Evolutionary conservation across 2,888 invertebrate species (phyloP).

Genomic region (Lamellibrachia satsuma): DNA sequence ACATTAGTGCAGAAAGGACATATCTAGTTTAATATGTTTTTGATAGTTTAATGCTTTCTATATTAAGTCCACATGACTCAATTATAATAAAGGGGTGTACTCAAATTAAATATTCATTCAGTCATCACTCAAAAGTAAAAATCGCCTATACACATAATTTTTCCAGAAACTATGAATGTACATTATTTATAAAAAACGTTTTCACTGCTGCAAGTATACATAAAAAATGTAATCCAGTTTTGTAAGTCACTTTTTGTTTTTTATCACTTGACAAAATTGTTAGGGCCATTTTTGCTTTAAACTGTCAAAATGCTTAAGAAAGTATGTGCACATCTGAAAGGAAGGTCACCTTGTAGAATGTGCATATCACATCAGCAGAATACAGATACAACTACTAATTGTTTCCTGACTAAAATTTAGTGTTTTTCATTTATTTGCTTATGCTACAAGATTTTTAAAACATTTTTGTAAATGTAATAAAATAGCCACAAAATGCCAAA

Average conservation of each 20-base stretch:
- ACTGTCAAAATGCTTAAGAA: neutral
- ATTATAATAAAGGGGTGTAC: neutral
- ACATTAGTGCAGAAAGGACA: neutral
- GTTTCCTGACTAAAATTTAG: neutral
- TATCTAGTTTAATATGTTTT: neutral
- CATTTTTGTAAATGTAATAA: too few species aligned
- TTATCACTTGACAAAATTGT: neutral
- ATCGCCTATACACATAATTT: neutral
- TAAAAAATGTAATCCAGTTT: neutral
- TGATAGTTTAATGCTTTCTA: neutral
- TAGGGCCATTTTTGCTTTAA: neutral
- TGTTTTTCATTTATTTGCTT: too few species aligned
- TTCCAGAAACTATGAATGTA: neutral
- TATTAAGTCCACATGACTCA: neutral
- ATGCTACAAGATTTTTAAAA: too few species aligned
- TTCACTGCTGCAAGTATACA: neutral
- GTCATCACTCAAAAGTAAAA: neutral
- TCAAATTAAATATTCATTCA: too few species aligned
- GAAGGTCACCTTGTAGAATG: neutral
- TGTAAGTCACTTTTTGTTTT: neutral
- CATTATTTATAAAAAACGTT: neutral
- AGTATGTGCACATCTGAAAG: neutral
- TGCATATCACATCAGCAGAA: neutral
- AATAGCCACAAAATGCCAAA: too few species aligned
- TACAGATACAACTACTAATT: neutral